A percentile compares a stretch with the other conserved stretches of the same genome.
These are phyloP conservation scores for Plusia festucae DNA, from an alignment of 2,888 invertebrate species.

Conservation along the genomic window DNA sequence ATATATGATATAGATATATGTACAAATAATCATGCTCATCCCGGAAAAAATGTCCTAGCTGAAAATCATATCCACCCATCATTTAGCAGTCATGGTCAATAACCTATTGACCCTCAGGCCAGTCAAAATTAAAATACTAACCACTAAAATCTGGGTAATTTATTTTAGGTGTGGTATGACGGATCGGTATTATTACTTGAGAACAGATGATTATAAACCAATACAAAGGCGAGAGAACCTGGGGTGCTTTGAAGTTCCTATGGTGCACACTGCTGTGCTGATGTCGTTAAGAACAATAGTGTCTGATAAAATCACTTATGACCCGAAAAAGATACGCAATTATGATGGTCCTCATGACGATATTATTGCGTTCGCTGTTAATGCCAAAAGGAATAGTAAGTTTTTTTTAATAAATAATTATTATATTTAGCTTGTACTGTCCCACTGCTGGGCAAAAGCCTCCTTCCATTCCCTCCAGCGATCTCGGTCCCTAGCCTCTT, in stretches of 20 bases:
- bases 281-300: constrained; percentile 91
- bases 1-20: too few species aligned
- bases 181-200: constrained; percentile 93
- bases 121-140: too few species aligned
- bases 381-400: constrained; percentile 91
- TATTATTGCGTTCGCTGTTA: constrained; percentile 96
- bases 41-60: too few species aligned
- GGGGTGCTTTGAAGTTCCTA: constrained; percentile 96
- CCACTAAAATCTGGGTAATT: background rate
- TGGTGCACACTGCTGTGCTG: constrained; percentile 97
- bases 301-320: constrained; percentile 93
- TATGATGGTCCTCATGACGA: constrained; percentile 96
- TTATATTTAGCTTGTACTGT: too few species aligned
- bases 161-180: constrained; percentile 93
- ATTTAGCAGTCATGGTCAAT: too few species aligned
- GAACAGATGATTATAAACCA: constrained; percentile 95
- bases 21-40: too few species aligned
- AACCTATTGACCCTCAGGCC: too few species aligned
- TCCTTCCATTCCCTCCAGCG: too few species aligned
- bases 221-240: constrained; percentile 91
- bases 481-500: too few species aligned
- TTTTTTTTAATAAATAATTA: background rate
- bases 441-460: too few species aligned
- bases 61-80: too few species aligned
- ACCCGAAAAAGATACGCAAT: constrained; percentile 88